Conservation (phyloP, 2,797 vertebrate genomes). For the Brachyrhaphis roseni region DNA sequence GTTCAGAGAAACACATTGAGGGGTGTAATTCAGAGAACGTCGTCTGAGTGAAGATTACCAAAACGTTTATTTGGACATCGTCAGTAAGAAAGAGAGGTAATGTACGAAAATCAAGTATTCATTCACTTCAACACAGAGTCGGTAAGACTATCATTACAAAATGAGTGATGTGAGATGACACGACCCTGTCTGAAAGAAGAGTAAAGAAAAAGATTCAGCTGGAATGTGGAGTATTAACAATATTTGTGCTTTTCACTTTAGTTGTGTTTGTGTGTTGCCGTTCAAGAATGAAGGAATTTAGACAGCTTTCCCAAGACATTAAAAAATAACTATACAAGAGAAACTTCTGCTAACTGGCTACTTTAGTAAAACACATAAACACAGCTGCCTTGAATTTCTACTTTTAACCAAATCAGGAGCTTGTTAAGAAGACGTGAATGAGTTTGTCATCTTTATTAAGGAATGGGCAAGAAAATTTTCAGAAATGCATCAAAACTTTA, state of each 20-base stretch:
- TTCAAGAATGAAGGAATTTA: neutral
- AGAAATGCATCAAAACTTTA: neutral
- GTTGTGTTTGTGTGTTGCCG: neutral
- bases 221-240: neutral
- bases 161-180: neutral
- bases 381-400: neutral
- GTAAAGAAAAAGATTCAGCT: neutral
- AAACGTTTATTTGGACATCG: neutral
- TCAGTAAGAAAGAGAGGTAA: neutral
- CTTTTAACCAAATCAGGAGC: neutral
- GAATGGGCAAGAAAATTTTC: neutral
- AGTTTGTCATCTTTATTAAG: neutral
- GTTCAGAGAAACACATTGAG: slow-evolving; percentile 14
- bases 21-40: slow-evolving; percentile 6
- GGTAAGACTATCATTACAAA: neutral
- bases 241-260: neutral
- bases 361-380: neutral
- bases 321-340: neutral
- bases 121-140: too few relatives aligned
- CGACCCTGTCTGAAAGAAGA: neutral
- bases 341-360: neutral
- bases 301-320: neutral
- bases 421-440: neutral
- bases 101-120: neutral
- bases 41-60: slow-evolving; percentile 8